These are phyloP conservation scores for Apodemus agrarius DNA, from an alignment of 2,797 vertebrate genomes.

Conservation along the genomic window DNA sequence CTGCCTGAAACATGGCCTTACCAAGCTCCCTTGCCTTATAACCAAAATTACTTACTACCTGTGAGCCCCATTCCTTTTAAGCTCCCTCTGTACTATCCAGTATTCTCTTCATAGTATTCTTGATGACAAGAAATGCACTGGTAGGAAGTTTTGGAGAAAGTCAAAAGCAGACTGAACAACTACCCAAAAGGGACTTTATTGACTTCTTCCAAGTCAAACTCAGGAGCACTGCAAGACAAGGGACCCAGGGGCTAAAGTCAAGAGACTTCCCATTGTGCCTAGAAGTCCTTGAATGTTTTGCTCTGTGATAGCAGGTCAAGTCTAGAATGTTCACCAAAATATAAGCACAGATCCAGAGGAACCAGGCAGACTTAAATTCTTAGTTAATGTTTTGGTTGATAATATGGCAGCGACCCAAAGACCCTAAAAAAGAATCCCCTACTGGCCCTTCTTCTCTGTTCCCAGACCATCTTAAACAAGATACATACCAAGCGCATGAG, in stretches of 20 bases:
- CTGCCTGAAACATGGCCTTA: not conserved
- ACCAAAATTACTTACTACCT: constrained; percentile 34
- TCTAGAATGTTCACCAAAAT: constrained; percentile 40
- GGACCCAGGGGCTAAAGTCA: not conserved
- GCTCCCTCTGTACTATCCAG: not conserved
- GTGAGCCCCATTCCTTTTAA: too few species aligned
- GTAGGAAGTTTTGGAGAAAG: constrained; percentile 10
- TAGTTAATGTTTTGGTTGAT: constrained; percentile 32
- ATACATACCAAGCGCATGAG: constrained; percentile 93
- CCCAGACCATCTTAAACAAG: not conserved
- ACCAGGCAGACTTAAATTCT: not conserved
- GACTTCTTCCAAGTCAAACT: not conserved
- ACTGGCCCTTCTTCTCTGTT: constrained; percentile 2
- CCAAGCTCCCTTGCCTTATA: not conserved
- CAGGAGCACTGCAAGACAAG: not conserved
- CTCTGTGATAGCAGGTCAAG: constrained; percentile 11
- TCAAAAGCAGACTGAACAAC: not conserved
- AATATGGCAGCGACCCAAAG: constrained; percentile 27
- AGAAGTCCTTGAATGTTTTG: not conserved
- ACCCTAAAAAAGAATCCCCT: constrained; percentile 12
- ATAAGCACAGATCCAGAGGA: constrained; percentile 7
- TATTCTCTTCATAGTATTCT: not conserved
- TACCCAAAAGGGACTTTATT: not conserved
- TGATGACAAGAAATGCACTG: not conserved
- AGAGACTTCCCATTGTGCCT: not conserved